Conservation (phyloP, 1,140 invertebrate species). For the Halesus radiatus region DNA sequence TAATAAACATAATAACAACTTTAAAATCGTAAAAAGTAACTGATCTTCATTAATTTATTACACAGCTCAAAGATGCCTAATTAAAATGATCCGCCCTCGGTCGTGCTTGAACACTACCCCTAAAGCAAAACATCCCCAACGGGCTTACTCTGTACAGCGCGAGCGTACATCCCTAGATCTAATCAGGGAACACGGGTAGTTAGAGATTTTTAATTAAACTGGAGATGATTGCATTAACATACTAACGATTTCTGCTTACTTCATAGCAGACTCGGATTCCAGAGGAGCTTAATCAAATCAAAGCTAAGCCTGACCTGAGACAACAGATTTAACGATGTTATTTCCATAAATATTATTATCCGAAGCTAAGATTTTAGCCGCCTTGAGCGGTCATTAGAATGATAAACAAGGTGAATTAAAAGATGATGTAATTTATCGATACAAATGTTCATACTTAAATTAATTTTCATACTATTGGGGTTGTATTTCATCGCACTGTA, state of each 20-base stretch:
- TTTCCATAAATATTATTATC: constrained; percentile 21
- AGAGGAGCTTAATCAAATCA: constrained; percentile 17
- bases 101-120: constrained; percentile 19
- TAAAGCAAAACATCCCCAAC: constrained; percentile 15
- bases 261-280: background rate
- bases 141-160: background rate
- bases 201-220: constrained; percentile 43
- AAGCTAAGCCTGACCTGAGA: constrained; percentile 24
- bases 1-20: too few species aligned
- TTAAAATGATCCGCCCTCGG: constrained; percentile 22
- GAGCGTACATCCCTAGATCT: background rate
- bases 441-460: too few species aligned
- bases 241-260: constrained; percentile 30
- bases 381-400: too few species aligned
- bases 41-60: constrained; percentile 23
- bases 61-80: constrained; percentile 34
- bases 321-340: constrained; percentile 13
- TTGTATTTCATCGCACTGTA: too few species aligned
- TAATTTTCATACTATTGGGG: too few species aligned
- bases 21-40: too few species aligned
- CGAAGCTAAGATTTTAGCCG: background rate
- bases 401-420: too few species aligned
- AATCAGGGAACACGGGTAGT: constrained; percentile 37
- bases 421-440: too few species aligned
- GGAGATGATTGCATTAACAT: constrained; percentile 40